These are phyloP conservation scores for Cephus nigrinus DNA, from an alignment of 2,888 invertebrate species.

Conservation along the genomic window DNA sequence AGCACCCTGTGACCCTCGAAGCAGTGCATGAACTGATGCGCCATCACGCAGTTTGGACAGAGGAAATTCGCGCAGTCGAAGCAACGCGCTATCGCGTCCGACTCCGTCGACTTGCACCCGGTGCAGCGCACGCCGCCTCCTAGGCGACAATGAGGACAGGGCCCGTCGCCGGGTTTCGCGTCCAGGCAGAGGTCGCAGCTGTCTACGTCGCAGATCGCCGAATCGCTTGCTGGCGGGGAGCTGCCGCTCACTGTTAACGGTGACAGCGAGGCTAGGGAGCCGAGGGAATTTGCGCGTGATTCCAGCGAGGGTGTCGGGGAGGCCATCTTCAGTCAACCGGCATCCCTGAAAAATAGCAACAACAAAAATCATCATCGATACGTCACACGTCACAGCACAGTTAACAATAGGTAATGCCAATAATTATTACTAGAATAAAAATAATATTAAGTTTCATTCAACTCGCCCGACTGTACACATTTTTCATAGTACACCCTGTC, in stretches of 20 bases:
- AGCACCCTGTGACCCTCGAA: slow-evolving; percentile 96
- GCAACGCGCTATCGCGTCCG: slow-evolving; percentile 94
- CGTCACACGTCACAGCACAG: neutral
- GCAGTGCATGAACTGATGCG: slow-evolving; percentile 99
- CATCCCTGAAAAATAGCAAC: slow-evolving; percentile 78
- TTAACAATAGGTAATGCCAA: neutral
- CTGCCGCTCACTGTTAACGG: slow-evolving; percentile 88
- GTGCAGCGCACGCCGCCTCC: slow-evolving; percentile 83
- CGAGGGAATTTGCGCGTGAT: slow-evolving; percentile 92
- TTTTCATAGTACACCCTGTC: neutral
- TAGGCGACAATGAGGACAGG: slow-evolving; percentile 65
- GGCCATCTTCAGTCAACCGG: slow-evolving; percentile 93
- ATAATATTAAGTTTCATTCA: neutral
- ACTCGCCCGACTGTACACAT: neutral
- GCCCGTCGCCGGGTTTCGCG: slow-evolving; percentile 58
- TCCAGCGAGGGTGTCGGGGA: slow-evolving; percentile 93
- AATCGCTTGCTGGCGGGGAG: slow-evolving; percentile 87
- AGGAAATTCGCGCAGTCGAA: slow-evolving; percentile 96
- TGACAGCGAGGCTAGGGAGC: slow-evolving; percentile 78
- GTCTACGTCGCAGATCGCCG: slow-evolving; percentile 79
- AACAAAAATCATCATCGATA: slow-evolving; percentile 18
- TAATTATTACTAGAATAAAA: neutral
- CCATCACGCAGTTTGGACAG: slow-evolving; percentile 97
- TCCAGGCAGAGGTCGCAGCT: slow-evolving; percentile 64
- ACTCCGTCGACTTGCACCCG: slow-evolving; percentile 95